Base-by-base conservation (phyloP, 2,113 vertebrate species). In the Lontra canadensis region DNA sequence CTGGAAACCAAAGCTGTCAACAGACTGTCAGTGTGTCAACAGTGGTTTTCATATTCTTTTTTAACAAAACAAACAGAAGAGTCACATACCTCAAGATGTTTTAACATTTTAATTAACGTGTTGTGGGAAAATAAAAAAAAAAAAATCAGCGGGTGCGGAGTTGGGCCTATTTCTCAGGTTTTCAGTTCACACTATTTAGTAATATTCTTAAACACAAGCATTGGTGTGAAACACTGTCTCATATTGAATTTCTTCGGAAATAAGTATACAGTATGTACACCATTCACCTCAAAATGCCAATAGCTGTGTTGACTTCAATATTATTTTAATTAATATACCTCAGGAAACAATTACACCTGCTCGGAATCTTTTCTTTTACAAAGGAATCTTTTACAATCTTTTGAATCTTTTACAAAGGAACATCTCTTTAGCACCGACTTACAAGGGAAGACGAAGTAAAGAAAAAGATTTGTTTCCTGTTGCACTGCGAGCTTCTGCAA, bases 261-360 rank as follows among this genome's bases (percentile, higher is more conserved):
- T 14, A 95, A 97, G 88, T 36, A 10, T 42, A 49, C 0, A 59
- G 7, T 69, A 71, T 83, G 20, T 73, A 25, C 0, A 36, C 21
- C 57, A 63, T 94, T 98, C 71, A 90, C 17, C 80, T 96, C 76
- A 36, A 96, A 97, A 96, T 3, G 39, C 42, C 90, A 47, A 13
- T 55, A 96, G 44, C 4, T 36, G 42, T 57, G 59, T 4, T 88
- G 61, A 26, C 2, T 96, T 65, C 90, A 93, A n/a, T 86, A 88
- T 34, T 84, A 83, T 18, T 95, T 86, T 74, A 97, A 91, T 90
- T 78, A 34, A 79, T 6, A 83, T 73, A 44, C 21, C 29, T 63
- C 74, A 79, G 39, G 42, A 7, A 97, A 79, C 96, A 79, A 44
- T 2, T 63, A 39, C 1, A 1, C 7, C 52, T 92, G 87, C 21